Percentiles rank a stretch among this genome's conserved stretches.
These are phyloP conservation scores for Platichthys flesus DNA, from an alignment of 2,113 vertebrate genomes.

Conservation along the genomic window DNA sequence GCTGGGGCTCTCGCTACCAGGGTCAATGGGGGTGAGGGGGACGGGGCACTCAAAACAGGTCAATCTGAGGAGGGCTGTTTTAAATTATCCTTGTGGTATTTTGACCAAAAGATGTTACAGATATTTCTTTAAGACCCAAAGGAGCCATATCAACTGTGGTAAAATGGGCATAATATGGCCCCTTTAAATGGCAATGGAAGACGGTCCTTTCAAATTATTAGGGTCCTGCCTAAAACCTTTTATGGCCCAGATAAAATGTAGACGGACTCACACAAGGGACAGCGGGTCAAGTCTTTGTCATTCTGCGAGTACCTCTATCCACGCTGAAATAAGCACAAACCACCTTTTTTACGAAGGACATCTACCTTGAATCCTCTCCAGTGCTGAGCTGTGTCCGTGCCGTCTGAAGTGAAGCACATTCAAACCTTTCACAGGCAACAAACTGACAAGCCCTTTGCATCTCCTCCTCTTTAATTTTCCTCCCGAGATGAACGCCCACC, in stretches of 20 bases:
- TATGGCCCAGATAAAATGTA: conserved; percentile 19
- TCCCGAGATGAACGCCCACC: conserved; percentile 16
- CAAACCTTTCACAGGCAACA: background rate
- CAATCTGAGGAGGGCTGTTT: too few relatives aligned
- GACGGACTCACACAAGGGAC: background rate
- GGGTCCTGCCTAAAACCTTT: conserved; percentile 19
- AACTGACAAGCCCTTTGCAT: background rate
- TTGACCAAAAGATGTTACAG: too few relatives aligned
- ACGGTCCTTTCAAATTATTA: conserved; percentile 16
- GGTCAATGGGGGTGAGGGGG: too few relatives aligned
- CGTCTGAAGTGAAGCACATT: conserved; percentile 4
- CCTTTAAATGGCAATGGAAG: background rate
- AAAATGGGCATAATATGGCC: too few relatives aligned
- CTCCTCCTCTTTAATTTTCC: background rate
- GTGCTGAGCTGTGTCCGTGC: background rate
- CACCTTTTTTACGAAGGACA: conserved; percentile 15
- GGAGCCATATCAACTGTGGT: too few relatives aligned
- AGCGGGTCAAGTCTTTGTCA: conserved; percentile 1
- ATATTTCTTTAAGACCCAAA: too few relatives aligned
- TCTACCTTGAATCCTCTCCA: background rate
- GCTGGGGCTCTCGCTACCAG: too few relatives aligned
- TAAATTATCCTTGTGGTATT: too few relatives aligned
- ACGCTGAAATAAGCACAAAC: conserved; percentile 1
- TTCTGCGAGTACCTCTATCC: background rate
- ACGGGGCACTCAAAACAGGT: too few relatives aligned